Evolutionary conservation across 2,888 invertebrate genomes (phyloP), one percentile per base, ranked within the genome.

Genomic region (Acronicta psi): DNA sequence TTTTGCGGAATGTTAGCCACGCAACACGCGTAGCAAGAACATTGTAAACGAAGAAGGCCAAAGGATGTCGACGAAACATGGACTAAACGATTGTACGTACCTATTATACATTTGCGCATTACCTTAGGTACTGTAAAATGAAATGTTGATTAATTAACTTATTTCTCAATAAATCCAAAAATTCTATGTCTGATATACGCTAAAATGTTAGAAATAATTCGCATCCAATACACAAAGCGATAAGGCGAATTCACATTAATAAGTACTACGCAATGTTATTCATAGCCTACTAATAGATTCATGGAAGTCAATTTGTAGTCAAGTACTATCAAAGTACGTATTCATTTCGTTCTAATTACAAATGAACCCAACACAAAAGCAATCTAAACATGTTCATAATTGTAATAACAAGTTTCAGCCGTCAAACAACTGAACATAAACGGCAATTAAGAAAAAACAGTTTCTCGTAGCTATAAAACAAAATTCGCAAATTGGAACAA

Each of bases 401-500:
- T 29, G 58, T 51, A 51, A 2, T 62, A 66, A 66, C 41, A 25
- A 62, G n/a, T 66, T 77, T 79, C 72, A 77, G 75, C 67, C 43
- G 60, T 52, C 46, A 46, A 61, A 18, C 38, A 18, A 34, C 55
- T 58, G 60, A 76, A 60, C 42, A 42, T 42, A 51, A 61, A 56
- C 31, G 38, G 0, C 44, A 72, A 58, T 69, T 69, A 69, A 62
- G 51, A 59, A 67, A 64, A 70, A 73, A 59, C 57, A 58, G 20
- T 37, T 16, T 7, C 23, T 43, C 54, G 40, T 42, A 74, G 70
- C 60, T 62, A 73, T 71, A 70, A 70, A 78, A 68, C 74, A 72
- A 71, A 75, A 81, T 75, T 75, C 67, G 74, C 81, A 69, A 77
- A 79, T 75, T 78, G 77, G 59, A 75, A 81, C 79, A 78, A 73